These are phyloP conservation scores for Urosaurus nigricauda DNA, from an alignment of 2,797 vertebrate genomes.

Conservation along the genomic window DNA sequence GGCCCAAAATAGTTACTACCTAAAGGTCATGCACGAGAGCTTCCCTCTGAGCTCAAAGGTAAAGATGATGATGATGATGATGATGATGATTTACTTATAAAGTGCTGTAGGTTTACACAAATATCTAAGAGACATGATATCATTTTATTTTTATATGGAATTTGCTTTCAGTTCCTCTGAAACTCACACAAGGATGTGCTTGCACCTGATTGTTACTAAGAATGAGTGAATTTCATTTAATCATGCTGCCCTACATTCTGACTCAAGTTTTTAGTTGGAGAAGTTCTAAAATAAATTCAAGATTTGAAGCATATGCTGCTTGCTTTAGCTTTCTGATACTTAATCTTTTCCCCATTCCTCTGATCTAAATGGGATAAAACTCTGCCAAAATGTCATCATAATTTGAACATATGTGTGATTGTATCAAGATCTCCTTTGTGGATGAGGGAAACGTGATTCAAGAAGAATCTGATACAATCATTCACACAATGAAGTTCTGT, in stretches of 20 bases:
- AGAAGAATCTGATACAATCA: not conserved
- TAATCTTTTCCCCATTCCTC: not conserved
- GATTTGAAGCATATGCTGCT: not conserved
- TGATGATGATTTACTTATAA: too few relatives aligned
- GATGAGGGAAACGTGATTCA: not conserved
- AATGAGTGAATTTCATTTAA: not conserved
- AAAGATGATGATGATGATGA: too few relatives aligned
- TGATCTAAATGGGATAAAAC: not conserved
- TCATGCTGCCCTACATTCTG: not conserved
- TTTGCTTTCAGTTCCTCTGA: not conserved
- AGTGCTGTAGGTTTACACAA: not conserved
- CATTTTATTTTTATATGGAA: fast-evolving
- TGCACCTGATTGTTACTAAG: not conserved
- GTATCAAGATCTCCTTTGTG: not conserved
- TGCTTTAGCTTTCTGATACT: not conserved
- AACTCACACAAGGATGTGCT: not conserved
- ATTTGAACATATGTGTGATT: not conserved
- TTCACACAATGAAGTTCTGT: not conserved
- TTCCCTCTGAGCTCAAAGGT: not conserved
- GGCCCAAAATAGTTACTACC: not conserved
- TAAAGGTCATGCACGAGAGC: not conserved
- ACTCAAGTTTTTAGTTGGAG: not conserved
- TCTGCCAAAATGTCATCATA: not conserved
- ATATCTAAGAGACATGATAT: not conserved
- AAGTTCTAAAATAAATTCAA: not conserved